phyloP scores from a whole-genome alignment of 2,797 vertebrate species.

The Rhyacichthys aspro region DNA sequence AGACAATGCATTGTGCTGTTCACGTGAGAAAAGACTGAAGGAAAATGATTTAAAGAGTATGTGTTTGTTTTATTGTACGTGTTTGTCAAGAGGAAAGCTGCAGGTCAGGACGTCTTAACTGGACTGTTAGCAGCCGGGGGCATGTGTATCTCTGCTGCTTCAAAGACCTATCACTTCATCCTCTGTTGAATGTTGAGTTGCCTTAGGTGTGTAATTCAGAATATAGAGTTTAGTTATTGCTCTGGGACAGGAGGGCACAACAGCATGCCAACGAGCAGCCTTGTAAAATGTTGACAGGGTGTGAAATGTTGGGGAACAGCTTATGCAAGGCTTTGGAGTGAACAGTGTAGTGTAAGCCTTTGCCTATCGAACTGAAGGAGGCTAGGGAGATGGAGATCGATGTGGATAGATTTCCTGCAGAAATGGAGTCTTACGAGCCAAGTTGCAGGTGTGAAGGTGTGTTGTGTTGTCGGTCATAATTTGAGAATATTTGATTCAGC shows the following conservation, averaged over 20 bases:
- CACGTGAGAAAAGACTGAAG: constrained; percentile 2
- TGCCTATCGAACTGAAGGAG: constrained; percentile 26
- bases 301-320: constrained; percentile 58
- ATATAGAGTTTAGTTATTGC: constrained; percentile 52
- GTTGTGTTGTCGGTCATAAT: constrained; percentile 14
- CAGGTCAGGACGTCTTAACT: constrained; percentile 40
- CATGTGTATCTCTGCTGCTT: constrained; percentile 51
- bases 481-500: neutral
- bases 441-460: constrained; percentile 24
- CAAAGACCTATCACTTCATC: constrained; percentile 40
- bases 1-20: constrained; percentile 14
- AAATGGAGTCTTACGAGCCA: constrained; percentile 30
- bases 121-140: constrained; percentile 25
- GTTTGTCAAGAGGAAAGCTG: constrained; percentile 11
- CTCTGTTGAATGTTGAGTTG: constrained; percentile 40
- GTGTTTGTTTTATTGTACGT: neutral
- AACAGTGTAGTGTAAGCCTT: constrained; percentile 48
- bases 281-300: constrained; percentile 63
- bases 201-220: constrained; percentile 53
- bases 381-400: constrained; percentile 38
- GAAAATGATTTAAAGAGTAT: constrained; percentile 13
- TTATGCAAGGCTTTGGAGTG: constrained; percentile 56
- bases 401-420: constrained; percentile 58
- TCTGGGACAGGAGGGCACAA: constrained; percentile 47
- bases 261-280: constrained; percentile 46